These are phyloP conservation scores for Eurosta solidaginis DNA, from an alignment of 1,140 invertebrate species.

Conservation along the genomic window DNA sequence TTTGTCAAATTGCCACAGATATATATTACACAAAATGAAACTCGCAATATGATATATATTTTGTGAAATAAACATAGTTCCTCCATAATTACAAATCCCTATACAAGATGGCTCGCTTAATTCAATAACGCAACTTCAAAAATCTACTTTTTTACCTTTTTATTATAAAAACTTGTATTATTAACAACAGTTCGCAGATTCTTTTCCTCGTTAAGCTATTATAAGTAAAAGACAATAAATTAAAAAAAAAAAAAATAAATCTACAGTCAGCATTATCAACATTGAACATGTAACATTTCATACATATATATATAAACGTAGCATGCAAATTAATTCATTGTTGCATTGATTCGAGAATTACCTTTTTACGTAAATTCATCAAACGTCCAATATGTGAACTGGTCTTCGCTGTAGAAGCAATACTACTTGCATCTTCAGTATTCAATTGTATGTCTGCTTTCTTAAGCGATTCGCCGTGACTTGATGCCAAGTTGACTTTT, in stretches of 20 bases:
- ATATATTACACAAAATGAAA: too few species aligned
- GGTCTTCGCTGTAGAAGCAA: neutral
- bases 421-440: neutral
- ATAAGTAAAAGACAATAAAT: neutral
- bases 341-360: neutral
- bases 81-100: too few species aligned
- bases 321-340: neutral
- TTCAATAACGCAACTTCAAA: too few species aligned
- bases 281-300: neutral
- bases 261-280: too few species aligned
- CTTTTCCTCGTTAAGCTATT: neutral
- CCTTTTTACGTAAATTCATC: slow-evolving; percentile 3
- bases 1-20: too few species aligned
- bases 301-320: neutral
- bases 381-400: neutral
- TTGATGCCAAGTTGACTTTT: neutral
- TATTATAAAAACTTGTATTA: neutral
- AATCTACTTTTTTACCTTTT: neutral
- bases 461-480: neutral
- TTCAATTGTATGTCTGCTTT: neutral
- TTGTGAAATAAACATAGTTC: too few species aligned
- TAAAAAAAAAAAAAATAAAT: neutral
- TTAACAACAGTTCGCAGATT: neutral
- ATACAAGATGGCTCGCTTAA: too few species aligned
- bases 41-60: too few species aligned